These are phyloP conservation scores for Heteropelma amictum DNA, from an alignment of 2,888 invertebrate species.

Conservation along the genomic window DNA sequence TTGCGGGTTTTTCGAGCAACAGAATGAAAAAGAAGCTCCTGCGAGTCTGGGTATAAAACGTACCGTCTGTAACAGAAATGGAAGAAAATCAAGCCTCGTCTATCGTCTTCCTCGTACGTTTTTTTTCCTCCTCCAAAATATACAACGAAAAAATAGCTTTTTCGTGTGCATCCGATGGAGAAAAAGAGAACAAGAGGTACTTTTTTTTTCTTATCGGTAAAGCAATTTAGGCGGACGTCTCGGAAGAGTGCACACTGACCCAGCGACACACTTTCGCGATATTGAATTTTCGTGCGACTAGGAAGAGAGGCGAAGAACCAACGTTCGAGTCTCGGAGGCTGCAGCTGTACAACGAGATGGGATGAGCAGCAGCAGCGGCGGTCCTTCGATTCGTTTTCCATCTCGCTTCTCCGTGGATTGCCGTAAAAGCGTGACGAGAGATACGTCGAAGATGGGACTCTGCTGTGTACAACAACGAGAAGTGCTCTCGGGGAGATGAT, in stretches of 20 bases:
- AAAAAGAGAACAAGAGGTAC: constrained; percentile 10
- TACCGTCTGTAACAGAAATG: no score
- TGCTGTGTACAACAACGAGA: constrained; percentile 24
- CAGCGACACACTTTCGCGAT: constrained; percentile 60
- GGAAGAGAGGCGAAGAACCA: constrained; percentile 8
- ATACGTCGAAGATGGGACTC: constrained; percentile 5
- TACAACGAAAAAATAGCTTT: constrained; percentile 40
- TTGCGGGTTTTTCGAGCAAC: constrained; percentile 15
- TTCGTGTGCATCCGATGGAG: background rate
- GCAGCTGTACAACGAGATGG: constrained; percentile 22
- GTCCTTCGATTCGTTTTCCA: background rate
- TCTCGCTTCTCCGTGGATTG: background rate
- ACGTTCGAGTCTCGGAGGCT: background rate
- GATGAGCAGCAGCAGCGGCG: constrained; percentile 27
- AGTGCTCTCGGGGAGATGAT: background rate
- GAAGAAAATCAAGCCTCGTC: constrained; percentile 1
- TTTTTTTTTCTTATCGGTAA: constrained; percentile 45
- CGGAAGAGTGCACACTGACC: constrained; percentile 51
- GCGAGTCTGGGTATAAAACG: no score
- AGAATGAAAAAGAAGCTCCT: constrained; percentile 16
- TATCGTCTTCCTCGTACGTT: background rate
- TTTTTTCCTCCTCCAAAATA: no score
- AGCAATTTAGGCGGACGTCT: constrained; percentile 50
- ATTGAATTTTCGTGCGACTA: constrained; percentile 52
- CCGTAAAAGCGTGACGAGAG: constrained; percentile 13